Conservation (phyloP, 2,113 vertebrate species). For the Eudyptes chrysolophus region DNA sequence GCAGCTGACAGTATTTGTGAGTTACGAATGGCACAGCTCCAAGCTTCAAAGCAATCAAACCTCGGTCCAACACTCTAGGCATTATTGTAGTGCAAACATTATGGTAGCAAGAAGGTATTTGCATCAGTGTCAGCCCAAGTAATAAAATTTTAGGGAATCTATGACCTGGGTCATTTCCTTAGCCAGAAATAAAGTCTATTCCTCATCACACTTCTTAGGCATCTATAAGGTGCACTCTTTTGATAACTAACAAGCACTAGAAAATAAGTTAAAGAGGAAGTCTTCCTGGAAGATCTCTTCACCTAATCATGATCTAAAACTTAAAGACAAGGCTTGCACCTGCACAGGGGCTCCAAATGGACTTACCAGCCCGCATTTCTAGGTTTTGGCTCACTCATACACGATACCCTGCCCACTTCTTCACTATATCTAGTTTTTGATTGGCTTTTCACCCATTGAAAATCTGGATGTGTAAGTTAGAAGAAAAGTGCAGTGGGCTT, state of each 20-base stretch:
- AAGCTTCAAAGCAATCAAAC: not conserved
- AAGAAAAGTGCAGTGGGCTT: not conserved
- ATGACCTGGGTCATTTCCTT: not conserved
- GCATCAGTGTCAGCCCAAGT: not conserved
- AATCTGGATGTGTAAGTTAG: not conserved
- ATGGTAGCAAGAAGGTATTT: not conserved
- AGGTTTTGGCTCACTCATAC: not conserved
- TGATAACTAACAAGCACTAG: not conserved
- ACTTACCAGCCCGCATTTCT: not conserved
- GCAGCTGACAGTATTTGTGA: not conserved
- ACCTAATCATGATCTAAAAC: not conserved
- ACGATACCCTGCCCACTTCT: not conserved
- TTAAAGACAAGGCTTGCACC: not conserved
- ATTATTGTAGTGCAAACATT: not conserved
- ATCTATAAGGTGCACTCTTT: not conserved
- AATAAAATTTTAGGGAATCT: not conserved
- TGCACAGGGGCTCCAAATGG: not conserved
- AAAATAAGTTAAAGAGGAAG: not conserved
- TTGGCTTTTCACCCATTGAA: not conserved
- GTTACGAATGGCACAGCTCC: not conserved
- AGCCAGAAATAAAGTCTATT: not conserved
- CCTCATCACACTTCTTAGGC: not conserved
- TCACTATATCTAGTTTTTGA: not conserved
- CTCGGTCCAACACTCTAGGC: accelerated
- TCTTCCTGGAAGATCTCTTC: not conserved